Base-by-base conservation (phyloP, 1,140 invertebrate genomes). In the Neelides sp. region DNA sequence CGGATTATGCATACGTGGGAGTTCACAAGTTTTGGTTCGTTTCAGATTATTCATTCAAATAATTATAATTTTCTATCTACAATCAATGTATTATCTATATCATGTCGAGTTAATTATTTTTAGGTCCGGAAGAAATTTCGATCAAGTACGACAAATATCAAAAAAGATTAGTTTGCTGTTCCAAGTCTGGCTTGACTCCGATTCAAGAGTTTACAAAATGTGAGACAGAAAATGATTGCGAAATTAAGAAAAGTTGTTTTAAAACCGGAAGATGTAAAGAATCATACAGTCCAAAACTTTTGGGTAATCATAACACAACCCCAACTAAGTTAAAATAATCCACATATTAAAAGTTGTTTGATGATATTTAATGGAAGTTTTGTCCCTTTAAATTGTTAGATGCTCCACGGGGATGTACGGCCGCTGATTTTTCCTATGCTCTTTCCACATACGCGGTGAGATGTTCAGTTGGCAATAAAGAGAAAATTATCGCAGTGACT, bases 1-100 rank as follows among this genome's bases (percentile, higher is more conserved):
- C 36, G 55, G 27, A 24, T 61, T 24, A 39, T 61, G 4, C 58
- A 61, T 34, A 32, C 48, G 4, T 61, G 58, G 58, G 55, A 61
- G 44, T 57, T 36, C 30, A 50, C 47, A 10, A 51, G 49, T 15
- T 46, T 59, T 32, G 55, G 55, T 57, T 36, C 12, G 36, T n/a
- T 48, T 23, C 1, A 36, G 15, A 10, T 17, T 17, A 19, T 39
- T 13, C 24, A 22, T 36, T 30, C 4, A 20, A 42, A 27, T 10
- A 5, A 43, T 22, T 27, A 22, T 20, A 20, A 36, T 22, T n/a
- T n/a, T n/a, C n/a, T n/a, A n/a, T n/a, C n/a, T n/a, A n/a, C n/a
- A n/a, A n/a, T n/a, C n/a, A n/a, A n/a, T n/a, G n/a, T n/a, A n/a
- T n/a, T 8, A 10, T 34, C 15, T 34, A 34, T 34, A 10, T 15